These are phyloP conservation scores for Serrognathus titanus DNA, from an alignment of 2,888 invertebrate species.

Conservation along the genomic window DNA sequence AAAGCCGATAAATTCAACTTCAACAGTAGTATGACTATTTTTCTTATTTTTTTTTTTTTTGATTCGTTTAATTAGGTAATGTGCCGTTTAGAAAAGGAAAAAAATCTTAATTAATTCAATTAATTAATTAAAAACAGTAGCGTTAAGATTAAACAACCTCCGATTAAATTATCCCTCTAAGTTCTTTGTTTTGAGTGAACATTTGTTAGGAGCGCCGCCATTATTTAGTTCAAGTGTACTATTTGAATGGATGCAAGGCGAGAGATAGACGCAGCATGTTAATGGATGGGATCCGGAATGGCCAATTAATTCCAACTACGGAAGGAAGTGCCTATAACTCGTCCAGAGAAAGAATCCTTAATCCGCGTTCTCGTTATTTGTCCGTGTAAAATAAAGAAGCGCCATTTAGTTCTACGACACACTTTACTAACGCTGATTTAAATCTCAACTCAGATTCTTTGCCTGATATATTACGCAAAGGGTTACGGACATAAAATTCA, in stretches of 20 bases:
- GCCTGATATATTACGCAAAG: conserved; percentile 1
- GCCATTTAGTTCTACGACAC: conserved; percentile 32
- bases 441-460: conserved; percentile 18
- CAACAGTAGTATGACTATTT: no score
- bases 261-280: conserved; percentile 28
- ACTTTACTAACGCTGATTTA: conserved; percentile 31
- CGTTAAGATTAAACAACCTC: conserved; percentile 14
- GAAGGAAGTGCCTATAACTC: conserved; percentile 38
- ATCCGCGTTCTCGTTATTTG: conserved; percentile 37
- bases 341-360: conserved; percentile 36
- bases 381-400: conserved; percentile 31
- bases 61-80: no score
- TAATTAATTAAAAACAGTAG: neutral
- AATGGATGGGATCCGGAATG: conserved; percentile 35
- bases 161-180: conserved; percentile 14
- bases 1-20: no score
- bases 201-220: neutral
- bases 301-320: conserved; percentile 36
- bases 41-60: no score
- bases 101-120: no score
- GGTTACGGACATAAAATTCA: conserved; percentile 1
- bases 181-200: conserved; percentile 10
- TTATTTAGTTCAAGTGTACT: neutral
- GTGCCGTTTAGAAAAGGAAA: no score
- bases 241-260: conserved; percentile 17